A percentile compares a stretch with the other conserved stretches of the same genome.
These are phyloP conservation scores for Drosophila serrata DNA, from an alignment of 1,140 invertebrate genomes.

Conservation along the genomic window DNA sequence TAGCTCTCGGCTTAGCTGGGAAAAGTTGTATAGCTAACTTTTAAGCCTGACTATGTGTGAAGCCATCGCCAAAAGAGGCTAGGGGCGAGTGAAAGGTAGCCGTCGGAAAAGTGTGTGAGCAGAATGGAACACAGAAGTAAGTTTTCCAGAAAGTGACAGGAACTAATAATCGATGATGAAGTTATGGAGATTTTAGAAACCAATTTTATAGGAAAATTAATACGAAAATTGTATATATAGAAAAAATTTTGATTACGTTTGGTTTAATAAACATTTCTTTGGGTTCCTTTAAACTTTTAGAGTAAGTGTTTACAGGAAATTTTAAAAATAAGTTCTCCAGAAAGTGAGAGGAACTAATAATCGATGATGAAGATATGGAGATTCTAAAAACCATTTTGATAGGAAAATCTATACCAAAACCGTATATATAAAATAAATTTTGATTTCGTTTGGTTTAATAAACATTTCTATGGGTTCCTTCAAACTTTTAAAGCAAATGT, in stretches of 20 bases:
- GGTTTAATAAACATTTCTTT: no score
- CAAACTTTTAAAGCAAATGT: no score
- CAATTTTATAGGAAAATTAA: neutral
- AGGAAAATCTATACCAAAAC: no score
- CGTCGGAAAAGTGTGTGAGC: neutral
- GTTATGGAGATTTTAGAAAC: neutral
- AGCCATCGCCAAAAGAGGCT: slow-evolving; percentile 14
- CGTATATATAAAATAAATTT: neutral
- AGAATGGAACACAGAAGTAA: neutral
- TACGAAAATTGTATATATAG: neutral
- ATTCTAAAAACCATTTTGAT: no score
- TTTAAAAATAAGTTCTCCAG: no score
- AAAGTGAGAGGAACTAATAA: no score
- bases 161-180: slow-evolving; percentile 2
- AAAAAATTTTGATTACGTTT: neutral
- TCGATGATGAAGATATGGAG: no score
- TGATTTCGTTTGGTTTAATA: neutral
- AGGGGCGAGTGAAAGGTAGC: neutral
- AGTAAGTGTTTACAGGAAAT: no score
- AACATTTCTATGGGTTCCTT: neutral
- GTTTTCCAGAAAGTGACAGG: neutral
- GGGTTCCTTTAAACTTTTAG: no score
- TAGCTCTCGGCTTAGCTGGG: slow-evolving; percentile 33
- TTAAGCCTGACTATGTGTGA: slow-evolving; percentile 38
- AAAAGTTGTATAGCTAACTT: slow-evolving; percentile 55